These are phyloP conservation scores for Copidosoma aretas DNA, from an alignment of 2,888 invertebrate genomes.

Conservation along the genomic window DNA sequence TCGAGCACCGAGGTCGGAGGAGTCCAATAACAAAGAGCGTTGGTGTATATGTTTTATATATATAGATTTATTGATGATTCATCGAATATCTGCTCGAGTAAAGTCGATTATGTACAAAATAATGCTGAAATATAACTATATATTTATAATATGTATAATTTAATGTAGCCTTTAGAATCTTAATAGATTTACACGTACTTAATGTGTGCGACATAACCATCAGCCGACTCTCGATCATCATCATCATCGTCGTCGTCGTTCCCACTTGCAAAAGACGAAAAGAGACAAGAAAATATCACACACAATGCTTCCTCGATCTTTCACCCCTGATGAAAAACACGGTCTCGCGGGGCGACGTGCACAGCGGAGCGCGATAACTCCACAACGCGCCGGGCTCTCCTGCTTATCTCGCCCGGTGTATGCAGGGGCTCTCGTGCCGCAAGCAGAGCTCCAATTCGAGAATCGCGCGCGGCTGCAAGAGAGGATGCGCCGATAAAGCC, in stretches of 20 bases:
- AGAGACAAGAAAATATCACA: neutral
- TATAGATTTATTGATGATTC: slow-evolving; percentile 58
- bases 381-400: neutral
- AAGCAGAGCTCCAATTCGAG: neutral
- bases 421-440: neutral
- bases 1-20: neutral
- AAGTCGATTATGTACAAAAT: slow-evolving; percentile 61
- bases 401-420: neutral
- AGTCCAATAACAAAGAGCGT: neutral
- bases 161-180: slow-evolving; percentile 35
- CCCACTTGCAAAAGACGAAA: neutral
- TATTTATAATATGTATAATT: slow-evolving; percentile 45
- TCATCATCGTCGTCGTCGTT: neutral
- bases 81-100: slow-evolving; percentile 56
- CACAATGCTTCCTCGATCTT: too few species aligned
- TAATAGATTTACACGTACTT: slow-evolving; percentile 18
- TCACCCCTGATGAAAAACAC: too few species aligned
- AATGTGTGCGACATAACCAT: slow-evolving; percentile 25
- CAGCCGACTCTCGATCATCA: slow-evolving; percentile 14
- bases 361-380: neutral
- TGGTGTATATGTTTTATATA: slow-evolving; percentile 43
- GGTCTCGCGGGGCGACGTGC: neutral
- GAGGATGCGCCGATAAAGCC: neutral
- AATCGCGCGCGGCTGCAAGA: neutral
- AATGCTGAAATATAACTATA: slow-evolving; percentile 59